Evolutionary conservation across 2,888 invertebrate genomes (phyloP).

Genomic region (Zelleria hepariella): DNA sequence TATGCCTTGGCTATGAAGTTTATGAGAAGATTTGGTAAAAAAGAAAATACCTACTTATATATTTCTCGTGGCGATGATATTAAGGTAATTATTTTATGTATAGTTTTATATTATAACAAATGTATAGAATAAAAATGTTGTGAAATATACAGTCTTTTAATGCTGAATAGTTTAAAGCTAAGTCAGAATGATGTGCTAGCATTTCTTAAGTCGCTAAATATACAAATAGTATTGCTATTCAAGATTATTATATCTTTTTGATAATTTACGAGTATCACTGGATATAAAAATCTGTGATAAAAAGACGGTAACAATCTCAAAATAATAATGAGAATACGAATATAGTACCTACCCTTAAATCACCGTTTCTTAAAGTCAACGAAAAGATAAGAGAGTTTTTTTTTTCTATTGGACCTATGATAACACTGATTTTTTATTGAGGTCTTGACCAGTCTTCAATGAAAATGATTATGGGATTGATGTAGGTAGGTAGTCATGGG

Average conservation of each 20-base stretch:
- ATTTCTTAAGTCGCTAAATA: not conserved
- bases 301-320: constrained; percentile 4
- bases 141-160: constrained; percentile 28
- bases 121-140: constrained; percentile 24
- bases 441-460: too few relatives aligned
- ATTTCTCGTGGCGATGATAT: too few relatives aligned
- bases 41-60: too few relatives aligned
- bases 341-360: not conserved
- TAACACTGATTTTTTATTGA: too few relatives aligned
- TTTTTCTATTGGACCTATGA: too few relatives aligned
- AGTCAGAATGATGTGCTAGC: constrained; percentile 7
- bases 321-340: not conserved
- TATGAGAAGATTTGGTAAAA: too few relatives aligned
- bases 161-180: constrained; percentile 15
- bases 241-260: not conserved
- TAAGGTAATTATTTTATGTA: too few relatives aligned
- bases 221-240: not conserved
- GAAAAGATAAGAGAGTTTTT: too few relatives aligned
- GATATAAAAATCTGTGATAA: constrained; percentile 3
- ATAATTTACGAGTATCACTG: constrained; percentile 4
- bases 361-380: not conserved
- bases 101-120: constrained; percentile 21
- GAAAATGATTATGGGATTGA: too few relatives aligned
- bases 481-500: too few relatives aligned
- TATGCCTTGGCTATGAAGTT: too few relatives aligned